Evolutionary conservation across 2,113 vertebrate species (phyloP).

Genomic region (Pontoporia blainvillei): DNA sequence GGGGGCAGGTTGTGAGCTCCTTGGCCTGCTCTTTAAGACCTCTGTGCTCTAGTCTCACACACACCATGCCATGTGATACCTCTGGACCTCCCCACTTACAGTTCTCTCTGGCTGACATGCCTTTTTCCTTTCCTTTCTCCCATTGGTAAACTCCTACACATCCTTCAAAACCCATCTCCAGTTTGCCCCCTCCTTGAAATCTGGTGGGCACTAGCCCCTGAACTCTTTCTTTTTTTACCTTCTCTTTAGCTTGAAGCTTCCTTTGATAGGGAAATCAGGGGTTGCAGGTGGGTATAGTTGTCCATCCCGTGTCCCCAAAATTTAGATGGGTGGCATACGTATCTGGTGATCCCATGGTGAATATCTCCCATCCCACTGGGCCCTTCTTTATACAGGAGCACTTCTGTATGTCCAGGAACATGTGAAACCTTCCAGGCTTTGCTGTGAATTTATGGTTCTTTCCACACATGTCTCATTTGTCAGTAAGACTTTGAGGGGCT

Average conservation of each 20-base stretch:
- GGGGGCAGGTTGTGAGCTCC: background rate
- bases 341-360: background rate
- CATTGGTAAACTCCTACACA: background rate
- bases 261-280: background rate
- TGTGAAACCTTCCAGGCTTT: background rate
- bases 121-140: background rate
- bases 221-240: background rate
- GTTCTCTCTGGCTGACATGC: background rate
- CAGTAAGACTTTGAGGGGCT: background rate
- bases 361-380: background rate
- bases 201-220: background rate
- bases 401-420: rapidly evolving
- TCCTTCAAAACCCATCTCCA: background rate
- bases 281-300: background rate
- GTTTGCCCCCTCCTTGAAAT: background rate
- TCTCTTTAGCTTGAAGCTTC: background rate
- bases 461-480: rapidly evolving
- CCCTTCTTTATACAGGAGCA: background rate
- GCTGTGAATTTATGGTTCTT: background rate
- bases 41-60: background rate
- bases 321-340: background rate
- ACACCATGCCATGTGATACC: background rate
- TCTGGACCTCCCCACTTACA: background rate
- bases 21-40: background rate
- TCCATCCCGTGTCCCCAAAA: background rate